These are phyloP conservation scores for Dysidea cf. avara DNA, from an alignment of 37 sponge, comb jelly and placozoan species.

Conservation along the genomic window DNA sequence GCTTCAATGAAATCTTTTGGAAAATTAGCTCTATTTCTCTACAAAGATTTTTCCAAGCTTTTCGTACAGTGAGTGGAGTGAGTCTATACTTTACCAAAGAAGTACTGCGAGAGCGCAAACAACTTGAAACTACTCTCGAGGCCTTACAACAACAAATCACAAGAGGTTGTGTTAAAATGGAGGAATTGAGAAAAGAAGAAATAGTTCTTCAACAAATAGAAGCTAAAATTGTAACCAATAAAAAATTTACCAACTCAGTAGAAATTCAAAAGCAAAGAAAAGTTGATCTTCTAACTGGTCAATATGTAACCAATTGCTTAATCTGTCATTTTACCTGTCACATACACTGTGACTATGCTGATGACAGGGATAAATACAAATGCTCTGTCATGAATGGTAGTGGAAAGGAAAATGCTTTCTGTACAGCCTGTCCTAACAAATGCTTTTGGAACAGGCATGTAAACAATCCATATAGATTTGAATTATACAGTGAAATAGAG, in stretches of 20 bases:
- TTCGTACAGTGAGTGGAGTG: slow-evolving; percentile 1
- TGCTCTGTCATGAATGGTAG: slow-evolving; percentile 74
- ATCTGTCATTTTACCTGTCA: slow-evolving; percentile 80
- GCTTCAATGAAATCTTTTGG: slow-evolving; percentile 67
- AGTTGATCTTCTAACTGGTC: slow-evolving; percentile 37
- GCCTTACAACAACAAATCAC: slow-evolving; percentile 49
- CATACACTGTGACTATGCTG: slow-evolving; percentile 28
- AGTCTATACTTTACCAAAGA: slow-evolving; percentile 62
- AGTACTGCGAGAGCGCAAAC: slow-evolving; percentile 57
- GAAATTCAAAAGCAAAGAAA: slow-evolving; percentile 26
- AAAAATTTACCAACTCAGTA: no score
- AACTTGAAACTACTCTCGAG: slow-evolving; percentile 42
- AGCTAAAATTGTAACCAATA: no score
- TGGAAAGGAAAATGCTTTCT: slow-evolving; percentile 3
- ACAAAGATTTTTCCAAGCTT: slow-evolving; percentile 41
- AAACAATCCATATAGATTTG: slow-evolving; percentile 56
- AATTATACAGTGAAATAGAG: slow-evolving; percentile 46
- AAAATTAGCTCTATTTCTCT: slow-evolving; percentile 62
- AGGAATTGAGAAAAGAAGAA: no score
- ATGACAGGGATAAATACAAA: slow-evolving; percentile 50
- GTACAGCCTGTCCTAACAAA: slow-evolving; percentile 51
- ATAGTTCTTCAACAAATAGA: no score
- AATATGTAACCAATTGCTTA: no score
- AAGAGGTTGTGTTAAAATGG: slow-evolving; percentile 36
- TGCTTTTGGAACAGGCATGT: slow-evolving; percentile 64